Evolutionary conservation across 2,888 invertebrate species (phyloP), one percentile per base, ranked within the genome.

Genomic region (Chrysina gloriosa): DNA sequence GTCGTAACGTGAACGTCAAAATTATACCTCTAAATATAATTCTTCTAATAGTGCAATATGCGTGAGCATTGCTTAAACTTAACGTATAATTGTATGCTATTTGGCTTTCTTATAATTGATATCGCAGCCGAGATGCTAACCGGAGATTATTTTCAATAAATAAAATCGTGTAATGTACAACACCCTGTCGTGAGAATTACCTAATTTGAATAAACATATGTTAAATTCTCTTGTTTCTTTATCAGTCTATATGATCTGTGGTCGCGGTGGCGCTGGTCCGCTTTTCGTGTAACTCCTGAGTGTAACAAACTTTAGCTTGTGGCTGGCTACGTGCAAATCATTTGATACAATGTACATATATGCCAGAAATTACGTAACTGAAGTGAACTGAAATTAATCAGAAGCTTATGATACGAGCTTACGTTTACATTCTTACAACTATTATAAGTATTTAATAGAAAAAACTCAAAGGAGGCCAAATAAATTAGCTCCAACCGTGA

Each of bases 121-220:
- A 56, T 56, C n/a, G 56, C 7, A 36, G 21, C 11, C 39, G 23
- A 36, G 56, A 56, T 56, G 21, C 23, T 36, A 21, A 23, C 56
- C 11, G 36, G 21, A 56, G 56, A 56, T 56, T 56, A 21, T 36
- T 36, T 56, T 56, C 56, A 56, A 56, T 56, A 56, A 56, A 56
- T 56, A 56, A 36, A 56, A 56, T 56, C 23, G 39, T 34, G 34
- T 54, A 34, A n/a, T 39, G 7, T 56, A 36, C 36, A 16, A 39
- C 14, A n/a, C 21, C 36, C 23, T 56, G 56, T 36, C 56, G 56
- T 56, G 56, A 56, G 56, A 56, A 56, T 56, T 56, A 16, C 56
- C 56, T 56, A 56, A 56, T 56, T 56, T 56, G 56, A 56, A 56
- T 56, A 56, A 56, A 56, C 56, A 56, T 56, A 56, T 56, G 56